A percentile compares a stretch with the other conserved stretches of the same genome.
Evolutionary conservation across 2,797 vertebrate species (phyloP).

Genomic region (Aeoliscus strigatus): DNA sequence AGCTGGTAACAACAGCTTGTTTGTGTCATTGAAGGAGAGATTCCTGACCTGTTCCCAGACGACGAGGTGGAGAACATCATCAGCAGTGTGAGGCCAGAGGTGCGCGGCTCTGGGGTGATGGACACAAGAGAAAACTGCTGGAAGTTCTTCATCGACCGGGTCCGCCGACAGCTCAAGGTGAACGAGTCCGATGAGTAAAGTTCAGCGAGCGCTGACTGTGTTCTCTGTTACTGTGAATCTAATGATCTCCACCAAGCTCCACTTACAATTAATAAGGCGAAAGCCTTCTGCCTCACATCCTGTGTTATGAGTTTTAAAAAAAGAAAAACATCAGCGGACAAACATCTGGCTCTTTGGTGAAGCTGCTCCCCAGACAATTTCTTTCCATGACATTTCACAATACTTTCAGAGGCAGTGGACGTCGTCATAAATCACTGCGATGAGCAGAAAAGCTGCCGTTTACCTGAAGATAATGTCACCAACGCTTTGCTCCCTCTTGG

Average conservation of each 20-base stretch:
- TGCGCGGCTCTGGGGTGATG: constrained; percentile 79
- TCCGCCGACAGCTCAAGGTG: constrained; percentile 90
- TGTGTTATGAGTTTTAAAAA: constrained; percentile 30
- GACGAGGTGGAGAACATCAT: constrained; percentile 90
- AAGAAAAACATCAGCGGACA: constrained; percentile 30
- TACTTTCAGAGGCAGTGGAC: constrained; percentile 14
- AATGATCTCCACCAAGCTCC: too few species aligned
- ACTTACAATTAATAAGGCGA: constrained; percentile 24
- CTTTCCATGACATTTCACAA: constrained; percentile 35
- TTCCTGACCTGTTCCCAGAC: constrained; percentile 88
- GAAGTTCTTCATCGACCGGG: constrained; percentile 91
- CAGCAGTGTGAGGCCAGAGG: constrained; percentile 80
- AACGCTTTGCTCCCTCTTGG: constrained; percentile 36
- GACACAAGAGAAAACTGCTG: constrained; percentile 90
- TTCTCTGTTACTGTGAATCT: constrained; percentile 21
- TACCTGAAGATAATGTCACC: constrained; percentile 46
- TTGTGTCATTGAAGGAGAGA: constrained; percentile 85
- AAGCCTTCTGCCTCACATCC: constrained; percentile 24
- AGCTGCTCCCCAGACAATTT: constrained; percentile 39
- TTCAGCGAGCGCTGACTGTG: constrained; percentile 7
- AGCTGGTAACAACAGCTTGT: too few species aligned
- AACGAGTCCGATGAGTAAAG: constrained; percentile 13
- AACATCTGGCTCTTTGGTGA: constrained; percentile 44
- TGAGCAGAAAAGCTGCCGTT: constrained; percentile 35
- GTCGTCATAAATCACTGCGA: constrained; percentile 40